These are phyloP conservation scores for Hemistola chrysoprasaria DNA, from an alignment of 2,888 invertebrate genomes.

Conservation along the genomic window DNA sequence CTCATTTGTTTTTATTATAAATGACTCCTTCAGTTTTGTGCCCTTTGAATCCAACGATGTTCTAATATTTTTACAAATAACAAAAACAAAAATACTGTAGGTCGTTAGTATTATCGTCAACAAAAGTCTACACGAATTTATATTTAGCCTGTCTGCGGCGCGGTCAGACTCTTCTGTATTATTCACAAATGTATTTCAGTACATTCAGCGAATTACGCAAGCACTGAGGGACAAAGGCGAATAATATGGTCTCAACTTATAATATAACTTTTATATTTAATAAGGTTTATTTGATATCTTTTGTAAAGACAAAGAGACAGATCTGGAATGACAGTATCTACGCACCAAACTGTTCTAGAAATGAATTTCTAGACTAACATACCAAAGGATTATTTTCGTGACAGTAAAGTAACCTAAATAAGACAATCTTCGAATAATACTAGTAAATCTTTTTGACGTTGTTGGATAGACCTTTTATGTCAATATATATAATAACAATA, in stretches of 20 bases:
- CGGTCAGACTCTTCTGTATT: conserved; percentile 48
- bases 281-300: conserved; percentile 10
- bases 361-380: not conserved
- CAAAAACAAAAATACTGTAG: not conserved
- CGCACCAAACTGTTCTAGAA: too few relatives aligned
- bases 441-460: too few relatives aligned
- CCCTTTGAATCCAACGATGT: too few relatives aligned
- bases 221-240: conserved; percentile 19
- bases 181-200: conserved; percentile 46
- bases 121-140: conserved; percentile 37
- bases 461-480: too few relatives aligned
- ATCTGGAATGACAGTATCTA: too few relatives aligned
- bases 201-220: conserved; percentile 35
- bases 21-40: too few relatives aligned
- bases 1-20: too few relatives aligned
- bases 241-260: conserved; percentile 21
- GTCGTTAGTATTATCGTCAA: conserved; percentile 26
- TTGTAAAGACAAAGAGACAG: not conserved
- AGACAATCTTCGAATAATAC: too few relatives aligned
- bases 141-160: conserved; percentile 27
- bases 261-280: conserved; percentile 15
- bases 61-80: not conserved
- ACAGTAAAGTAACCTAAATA: not conserved
- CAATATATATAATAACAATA: too few relatives aligned
- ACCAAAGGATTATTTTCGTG: not conserved